Base-by-base conservation (phyloP, 2,888 invertebrate genomes). In the Lamellibrachia columna region DNA sequence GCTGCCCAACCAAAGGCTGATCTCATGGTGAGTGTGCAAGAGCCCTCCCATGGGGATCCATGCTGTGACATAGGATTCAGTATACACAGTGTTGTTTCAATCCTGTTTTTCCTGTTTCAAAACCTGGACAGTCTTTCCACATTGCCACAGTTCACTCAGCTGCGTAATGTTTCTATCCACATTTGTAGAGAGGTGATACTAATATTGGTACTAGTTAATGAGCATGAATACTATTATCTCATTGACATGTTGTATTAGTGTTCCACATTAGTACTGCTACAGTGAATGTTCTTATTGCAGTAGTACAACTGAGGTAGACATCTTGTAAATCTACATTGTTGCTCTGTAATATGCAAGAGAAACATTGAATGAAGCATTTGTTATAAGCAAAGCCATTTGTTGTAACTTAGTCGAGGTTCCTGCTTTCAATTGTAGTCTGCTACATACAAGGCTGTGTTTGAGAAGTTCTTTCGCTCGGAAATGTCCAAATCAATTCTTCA, bases 401-500 rank as follows among this genome's bases (percentile, higher is more conserved):
- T 60, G 11, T 60, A 28, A 28, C 4, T 28, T 60, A 75, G 40
- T 55, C 58, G 6, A 4, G 22, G 22, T 75, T 75, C n/a, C 75
- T 75, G 75, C 22, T 75, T 15, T 52, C 2, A n/a, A 3, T 52
- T 92, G 92, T 92, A 40, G 53, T 53, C 15, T 91, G 28, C 3
- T 7, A n/a, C 92, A 92, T 55, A 95, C 94, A 93, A 94, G 92
- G 95, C 95, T 53, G 95, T 95, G 91, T 96, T 96, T 94, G 95
- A 96, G 60, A 94, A 94, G 91, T 94, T 95, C 91, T 95, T 96
- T 93, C 96, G 95, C 92, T 96, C 95, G 90, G 94, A 95, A 60
- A 95, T 96, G 95, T 96, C 96, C 22, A 95, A 96, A 94, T 95
- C 96, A 90, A 95, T 96, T 53, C 94, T 96, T 15, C 95, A 95